These are phyloP conservation scores for Mus spretus DNA, from an alignment of 2,797 vertebrate species.

Conservation along the genomic window DNA sequence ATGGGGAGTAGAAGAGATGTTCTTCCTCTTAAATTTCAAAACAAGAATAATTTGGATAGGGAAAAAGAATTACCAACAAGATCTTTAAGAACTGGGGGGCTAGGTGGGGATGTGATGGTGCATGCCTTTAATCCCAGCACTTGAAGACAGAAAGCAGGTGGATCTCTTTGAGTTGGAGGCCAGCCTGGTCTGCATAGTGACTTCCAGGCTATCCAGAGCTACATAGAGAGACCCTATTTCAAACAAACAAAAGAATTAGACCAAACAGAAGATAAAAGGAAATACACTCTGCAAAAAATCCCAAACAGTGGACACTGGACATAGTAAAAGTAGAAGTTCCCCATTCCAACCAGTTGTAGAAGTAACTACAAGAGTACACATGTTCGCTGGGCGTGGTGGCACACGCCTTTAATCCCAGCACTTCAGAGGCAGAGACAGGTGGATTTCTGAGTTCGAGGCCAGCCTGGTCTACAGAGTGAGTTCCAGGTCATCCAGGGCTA, in stretches of 20 bases:
- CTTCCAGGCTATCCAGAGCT: not conserved
- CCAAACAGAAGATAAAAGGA: not conserved
- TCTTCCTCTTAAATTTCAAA: not conserved
- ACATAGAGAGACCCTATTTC: not conserved
- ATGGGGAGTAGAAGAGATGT: not conserved
- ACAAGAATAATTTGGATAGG: not conserved
- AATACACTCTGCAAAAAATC: slow-evolving; percentile 39
- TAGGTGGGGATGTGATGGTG: not conserved
- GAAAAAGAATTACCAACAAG: not conserved
- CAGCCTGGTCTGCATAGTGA: not conserved
- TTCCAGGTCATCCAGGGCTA: no score
- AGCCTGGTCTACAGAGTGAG: no score
- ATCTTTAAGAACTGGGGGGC: not conserved
- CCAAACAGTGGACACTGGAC: not conserved
- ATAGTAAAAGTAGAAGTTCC: not conserved
- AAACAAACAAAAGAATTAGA: not conserved
- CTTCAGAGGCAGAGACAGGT: no score
- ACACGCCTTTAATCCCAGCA: no score
- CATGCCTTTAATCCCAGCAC: not conserved
- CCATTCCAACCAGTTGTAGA: not conserved
- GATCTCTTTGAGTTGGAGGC: not conserved
- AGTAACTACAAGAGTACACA: no score
- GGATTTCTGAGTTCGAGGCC: no score
- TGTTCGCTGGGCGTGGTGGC: no score
- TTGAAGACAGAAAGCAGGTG: not conserved